Evolutionary conservation across 1,140 invertebrate species (phyloP), one percentile per base, ranked within the genome.

Genomic region (Dreissena rostriformis): DNA sequence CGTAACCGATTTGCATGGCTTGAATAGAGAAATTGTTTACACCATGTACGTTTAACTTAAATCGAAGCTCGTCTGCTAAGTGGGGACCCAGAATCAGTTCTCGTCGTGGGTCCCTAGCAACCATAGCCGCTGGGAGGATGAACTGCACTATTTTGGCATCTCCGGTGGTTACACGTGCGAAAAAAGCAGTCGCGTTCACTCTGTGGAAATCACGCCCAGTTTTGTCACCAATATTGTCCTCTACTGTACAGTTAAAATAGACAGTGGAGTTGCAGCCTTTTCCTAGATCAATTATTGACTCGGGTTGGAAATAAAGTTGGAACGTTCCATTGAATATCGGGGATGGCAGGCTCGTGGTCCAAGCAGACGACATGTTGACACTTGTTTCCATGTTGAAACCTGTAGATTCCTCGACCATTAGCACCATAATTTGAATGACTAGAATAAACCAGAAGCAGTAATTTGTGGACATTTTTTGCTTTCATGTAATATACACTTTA

Each of bases 21-120:
- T 91, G 78, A 70, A 92, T 79, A 68, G 89, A 89, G 84, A 92
- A 92, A 82, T 91, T 92, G 78, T 89, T 82, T 51, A 89, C 87
- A 67, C 84, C 84, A 75, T 88, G 88, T 72, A 87, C 72, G 49
- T 76, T 51, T 61, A 91, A 80, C 26, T 85, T 86, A 86, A 91
- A 89, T 77, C 70, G 77, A 66, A 85, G 76, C 57, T 66, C 76
- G 28, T 82, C 65, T 55, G 83, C 28, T 51, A 88, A 79, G 55
- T 86, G 82, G 26, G 83, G 84, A 22, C 70, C 66, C 10, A 79
- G 82, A 28, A 88, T 61, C 67, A 84, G 71, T 39, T 72, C 71
- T 63, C 87, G 65, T 52, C 81, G 74, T 66, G 81, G 78, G 63
- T 71, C 61, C 63, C 82, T 81, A 26, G 77, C 39, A 10, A 87